Conservation (phyloP, 2,888 invertebrate species). For the Scelioninae gen. 1 region DNA sequence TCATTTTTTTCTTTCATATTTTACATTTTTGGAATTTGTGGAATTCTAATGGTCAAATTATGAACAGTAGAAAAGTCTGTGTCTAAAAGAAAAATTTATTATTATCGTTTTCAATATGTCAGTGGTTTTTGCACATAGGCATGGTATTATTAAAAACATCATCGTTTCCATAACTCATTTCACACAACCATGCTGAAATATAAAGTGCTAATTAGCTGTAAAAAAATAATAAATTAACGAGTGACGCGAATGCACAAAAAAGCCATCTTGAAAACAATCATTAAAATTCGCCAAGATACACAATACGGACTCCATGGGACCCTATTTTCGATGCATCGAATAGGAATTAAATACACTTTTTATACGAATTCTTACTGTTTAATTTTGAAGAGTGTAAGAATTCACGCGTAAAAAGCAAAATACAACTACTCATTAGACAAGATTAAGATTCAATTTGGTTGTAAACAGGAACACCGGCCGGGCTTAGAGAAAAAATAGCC, state of each 20-base stretch:
- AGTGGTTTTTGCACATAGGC: background rate
- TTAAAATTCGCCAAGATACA: conserved; percentile 7
- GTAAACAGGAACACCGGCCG: conserved; percentile 19
- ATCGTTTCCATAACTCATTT: conserved; percentile 22
- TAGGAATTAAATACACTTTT: conserved; percentile 49
- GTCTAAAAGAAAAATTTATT: too few relatives aligned
- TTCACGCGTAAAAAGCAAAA: conserved; percentile 34
- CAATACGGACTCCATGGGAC: background rate
- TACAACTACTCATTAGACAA: conserved; percentile 19
- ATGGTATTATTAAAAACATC: background rate
- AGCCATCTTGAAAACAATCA: conserved; percentile 13
- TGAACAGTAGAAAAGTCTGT: conserved; percentile 2
- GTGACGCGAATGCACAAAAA: conserved; percentile 29
- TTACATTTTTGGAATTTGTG: too few relatives aligned
- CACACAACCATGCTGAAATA: conserved; percentile 24
- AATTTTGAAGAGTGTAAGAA: conserved; percentile 31
- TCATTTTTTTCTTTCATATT: too few relatives aligned
- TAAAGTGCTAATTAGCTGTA: conserved; percentile 41
- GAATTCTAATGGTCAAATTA: conserved; percentile 27
- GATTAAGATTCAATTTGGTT: conserved; percentile 42
- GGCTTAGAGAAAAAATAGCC: conserved; percentile 31
- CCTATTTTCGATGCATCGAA: conserved; percentile 18
- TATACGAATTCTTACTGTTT: conserved; percentile 15
- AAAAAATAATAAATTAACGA: conserved; percentile 43
- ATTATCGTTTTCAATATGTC: too few relatives aligned